Percentiles rank a stretch among this genome's conserved stretches.
phyloP scores from a whole-genome alignment of 2,888 invertebrate genomes.

The Ceratothoa steindachneri region DNA sequence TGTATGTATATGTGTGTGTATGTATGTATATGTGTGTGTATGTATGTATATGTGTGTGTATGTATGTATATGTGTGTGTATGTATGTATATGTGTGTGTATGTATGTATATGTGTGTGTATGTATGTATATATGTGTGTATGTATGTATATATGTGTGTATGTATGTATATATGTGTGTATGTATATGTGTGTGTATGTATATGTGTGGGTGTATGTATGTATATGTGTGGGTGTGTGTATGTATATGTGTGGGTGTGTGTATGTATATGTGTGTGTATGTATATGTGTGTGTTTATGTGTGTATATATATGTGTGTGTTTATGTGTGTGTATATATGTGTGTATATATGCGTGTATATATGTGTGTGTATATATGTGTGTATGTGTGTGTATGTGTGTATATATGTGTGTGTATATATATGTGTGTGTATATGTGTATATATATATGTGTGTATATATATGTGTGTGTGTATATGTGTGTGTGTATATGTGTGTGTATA shows the following conservation, averaged over 20 bases:
- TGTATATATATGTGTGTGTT: too few species aligned
- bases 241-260: too few species aligned
- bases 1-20: not conserved
- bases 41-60: not conserved
- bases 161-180: not conserved
- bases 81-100: not conserved
- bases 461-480: not conserved
- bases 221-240: too few species aligned
- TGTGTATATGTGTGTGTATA: not conserved
- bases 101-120: not conserved
- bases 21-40: not conserved
- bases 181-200: not conserved
- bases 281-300: too few species aligned
- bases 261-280: too few species aligned
- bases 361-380: not conserved
- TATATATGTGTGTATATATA: conserved; percentile 9
- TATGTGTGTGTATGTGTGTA: not conserved
- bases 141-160: conserved; percentile 6
- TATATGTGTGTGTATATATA: not conserved
- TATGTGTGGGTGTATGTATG: too few species aligned
- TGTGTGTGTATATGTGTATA: not conserved
- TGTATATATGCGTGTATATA: not conserved
- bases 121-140: not conserved
- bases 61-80: not conserved
- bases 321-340: conserved; percentile 1